phyloP scores from a whole-genome alignment of 2,888 invertebrate genomes.

The Lasioglossum zephyrum region DNA sequence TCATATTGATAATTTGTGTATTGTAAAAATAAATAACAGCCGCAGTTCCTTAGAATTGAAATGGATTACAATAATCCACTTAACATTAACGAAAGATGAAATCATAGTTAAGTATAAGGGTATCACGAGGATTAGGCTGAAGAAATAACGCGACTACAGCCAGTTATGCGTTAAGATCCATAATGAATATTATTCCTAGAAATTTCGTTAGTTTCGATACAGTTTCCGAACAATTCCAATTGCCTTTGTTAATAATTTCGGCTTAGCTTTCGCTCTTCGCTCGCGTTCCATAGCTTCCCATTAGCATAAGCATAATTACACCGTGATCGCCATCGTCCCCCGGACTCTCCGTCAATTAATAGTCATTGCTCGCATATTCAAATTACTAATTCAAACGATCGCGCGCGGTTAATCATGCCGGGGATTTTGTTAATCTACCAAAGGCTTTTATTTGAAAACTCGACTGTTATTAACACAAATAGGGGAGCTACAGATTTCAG shows the following conservation, averaged over 20 bases:
- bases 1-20: no score
- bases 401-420: neutral
- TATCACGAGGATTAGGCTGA: neutral
- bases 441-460: neutral
- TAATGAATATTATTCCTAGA: slow-evolving; percentile 27
- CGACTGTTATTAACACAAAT: neutral
- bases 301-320: slow-evolving; percentile 64
- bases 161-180: neutral
- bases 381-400: slow-evolving; percentile 38
- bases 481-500: neutral
- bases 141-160: neutral
- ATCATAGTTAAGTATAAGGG: neutral
- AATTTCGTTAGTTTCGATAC: slow-evolving; percentile 16
- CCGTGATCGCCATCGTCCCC: slow-evolving; percentile 30
- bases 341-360: slow-evolving; percentile 30
- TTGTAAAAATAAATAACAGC: neutral
- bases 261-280: slow-evolving; percentile 48
- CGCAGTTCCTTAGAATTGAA: neutral
- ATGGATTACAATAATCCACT: no score
- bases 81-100: neutral
- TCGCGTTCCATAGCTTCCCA: slow-evolving; percentile 39
- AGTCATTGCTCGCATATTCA: slow-evolving; percentile 21
- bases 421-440: neutral
- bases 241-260: slow-evolving; percentile 70
- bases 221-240: slow-evolving; percentile 49